Evolutionary conservation across 2,113 vertebrate genomes (phyloP).

Genomic region (Gasterosteus aculeatus): DNA sequence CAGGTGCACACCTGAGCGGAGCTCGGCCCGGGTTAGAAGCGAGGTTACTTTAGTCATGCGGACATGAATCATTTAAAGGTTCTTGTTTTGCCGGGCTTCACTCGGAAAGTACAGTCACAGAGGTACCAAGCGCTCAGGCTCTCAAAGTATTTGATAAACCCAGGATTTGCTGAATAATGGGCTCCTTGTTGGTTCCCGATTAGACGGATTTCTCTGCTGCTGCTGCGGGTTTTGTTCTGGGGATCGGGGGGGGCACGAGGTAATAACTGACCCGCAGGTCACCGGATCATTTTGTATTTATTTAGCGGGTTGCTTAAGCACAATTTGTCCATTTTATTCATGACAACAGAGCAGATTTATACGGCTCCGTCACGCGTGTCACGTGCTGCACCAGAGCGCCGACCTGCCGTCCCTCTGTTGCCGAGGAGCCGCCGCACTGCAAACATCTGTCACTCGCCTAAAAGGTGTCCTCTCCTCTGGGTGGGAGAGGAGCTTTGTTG

Average conservation of each 20-base stretch:
- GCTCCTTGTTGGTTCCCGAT: conserved; percentile 40
- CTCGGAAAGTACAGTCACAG: conserved; percentile 39
- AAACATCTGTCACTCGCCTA: background rate
- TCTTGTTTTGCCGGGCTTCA: conserved; percentile 25
- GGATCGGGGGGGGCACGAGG: background rate
- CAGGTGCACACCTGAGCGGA: too few species aligned
- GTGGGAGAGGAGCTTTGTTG: conserved; percentile 30
- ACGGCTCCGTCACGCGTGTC: conserved; percentile 29
- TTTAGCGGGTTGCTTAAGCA: background rate
- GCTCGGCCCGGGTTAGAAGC: too few species aligned
- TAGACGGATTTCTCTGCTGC: background rate
- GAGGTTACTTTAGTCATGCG: conserved; percentile 39
- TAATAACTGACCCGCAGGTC: background rate
- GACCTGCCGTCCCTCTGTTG: conserved; percentile 10
- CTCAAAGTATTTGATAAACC: conserved; percentile 66
- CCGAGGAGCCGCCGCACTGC: conserved; percentile 4
- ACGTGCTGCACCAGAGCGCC: conserved; percentile 18
- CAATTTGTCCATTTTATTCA: background rate
- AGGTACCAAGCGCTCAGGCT: conserved; percentile 41
- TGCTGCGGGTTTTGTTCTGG: background rate
- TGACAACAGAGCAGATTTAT: conserved; percentile 8
- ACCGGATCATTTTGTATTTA: conserved; percentile 17
- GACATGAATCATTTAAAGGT: conserved; percentile 48
- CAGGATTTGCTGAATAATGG: conserved; percentile 61
- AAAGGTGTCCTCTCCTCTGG: conserved; percentile 31